Evolutionary conservation across 1,140 invertebrate genomes (phyloP).

Genomic region (Bombus breviceps): DNA sequence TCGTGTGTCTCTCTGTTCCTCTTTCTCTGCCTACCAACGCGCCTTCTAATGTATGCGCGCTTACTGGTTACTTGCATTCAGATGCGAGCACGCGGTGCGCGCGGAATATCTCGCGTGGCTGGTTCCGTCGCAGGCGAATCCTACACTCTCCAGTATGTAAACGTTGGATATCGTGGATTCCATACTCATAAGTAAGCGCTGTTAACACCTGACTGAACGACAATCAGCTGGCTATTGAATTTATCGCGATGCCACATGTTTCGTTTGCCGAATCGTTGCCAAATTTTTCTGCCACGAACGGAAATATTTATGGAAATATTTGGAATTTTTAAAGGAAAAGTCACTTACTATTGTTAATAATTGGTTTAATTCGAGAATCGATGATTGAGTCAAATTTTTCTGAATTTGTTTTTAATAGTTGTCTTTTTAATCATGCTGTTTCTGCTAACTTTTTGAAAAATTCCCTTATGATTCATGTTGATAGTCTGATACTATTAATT

Average conservation of each 20-base stretch:
- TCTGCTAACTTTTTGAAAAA: no score
- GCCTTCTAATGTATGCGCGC: constrained; percentile 41
- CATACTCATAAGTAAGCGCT: constrained; percentile 43
- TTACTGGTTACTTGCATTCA: constrained; percentile 47
- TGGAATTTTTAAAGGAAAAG: no score
- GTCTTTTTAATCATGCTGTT: no score
- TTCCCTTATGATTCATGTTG: no score
- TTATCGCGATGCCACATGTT: not conserved
- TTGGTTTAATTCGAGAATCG: no score
- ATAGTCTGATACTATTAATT: no score
- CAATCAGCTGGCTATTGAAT: constrained; percentile 27
- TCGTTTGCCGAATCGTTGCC: not conserved
- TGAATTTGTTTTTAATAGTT: no score
- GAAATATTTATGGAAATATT: not conserved
- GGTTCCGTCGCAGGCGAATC: constrained; percentile 19
- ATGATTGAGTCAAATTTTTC: no score
- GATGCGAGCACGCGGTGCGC: constrained; percentile 39
- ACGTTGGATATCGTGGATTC: constrained; percentile 43
- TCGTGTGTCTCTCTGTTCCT: constrained; percentile 12
- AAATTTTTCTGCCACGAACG: no score
- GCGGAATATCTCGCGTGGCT: constrained; percentile 44
- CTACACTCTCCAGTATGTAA: constrained; percentile 45
- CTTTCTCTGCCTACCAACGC: constrained; percentile 35
- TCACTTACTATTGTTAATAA: no score
- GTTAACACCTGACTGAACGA: constrained; percentile 46